Percentiles rank a stretch among this genome's conserved stretches.
phyloP scores from a whole-genome alignment of 2,888 invertebrate species.

The Cephus nigrinus region DNA sequence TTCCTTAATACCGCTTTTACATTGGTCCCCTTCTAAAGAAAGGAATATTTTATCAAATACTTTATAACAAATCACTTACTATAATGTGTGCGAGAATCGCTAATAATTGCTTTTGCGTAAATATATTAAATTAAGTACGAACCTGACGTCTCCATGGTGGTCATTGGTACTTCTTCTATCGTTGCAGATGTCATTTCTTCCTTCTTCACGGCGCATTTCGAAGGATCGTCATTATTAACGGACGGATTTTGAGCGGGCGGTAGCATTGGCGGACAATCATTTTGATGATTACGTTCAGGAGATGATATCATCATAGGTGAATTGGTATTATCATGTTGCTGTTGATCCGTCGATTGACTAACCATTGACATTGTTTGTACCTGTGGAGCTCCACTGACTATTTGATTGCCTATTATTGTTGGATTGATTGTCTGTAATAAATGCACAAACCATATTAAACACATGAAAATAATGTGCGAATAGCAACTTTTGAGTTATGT shows the following conservation, averaged over 20 bases:
- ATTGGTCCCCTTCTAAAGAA: constrained; percentile 44
- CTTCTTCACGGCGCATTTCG: constrained; percentile 40
- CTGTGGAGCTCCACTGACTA: constrained; percentile 51
- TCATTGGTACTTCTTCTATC: constrained; percentile 32
- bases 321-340: constrained; percentile 31
- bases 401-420: constrained; percentile 58
- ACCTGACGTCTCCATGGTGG: constrained; percentile 14
- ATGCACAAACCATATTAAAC: constrained; percentile 1
- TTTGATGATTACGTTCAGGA: constrained; percentile 47
- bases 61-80: not conserved
- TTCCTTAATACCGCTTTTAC: constrained; percentile 48
- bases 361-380: constrained; percentile 56
- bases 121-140: constrained; percentile 1
- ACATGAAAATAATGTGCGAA: not conserved
- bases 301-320: constrained; percentile 37
- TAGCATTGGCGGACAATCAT: constrained; percentile 50
- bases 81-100: not conserved
- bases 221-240: constrained; percentile 38
- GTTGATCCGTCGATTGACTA: constrained; percentile 42
- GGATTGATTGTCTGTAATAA: constrained; percentile 48
- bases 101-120: not conserved
- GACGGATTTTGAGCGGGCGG: constrained; percentile 39
- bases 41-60: not conserved
- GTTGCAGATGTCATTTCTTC: constrained; percentile 36
- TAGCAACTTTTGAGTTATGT: not conserved